These are phyloP conservation scores for Agrilus mali DNA, from an alignment of 2,888 invertebrate genomes.

Conservation along the genomic window DNA sequence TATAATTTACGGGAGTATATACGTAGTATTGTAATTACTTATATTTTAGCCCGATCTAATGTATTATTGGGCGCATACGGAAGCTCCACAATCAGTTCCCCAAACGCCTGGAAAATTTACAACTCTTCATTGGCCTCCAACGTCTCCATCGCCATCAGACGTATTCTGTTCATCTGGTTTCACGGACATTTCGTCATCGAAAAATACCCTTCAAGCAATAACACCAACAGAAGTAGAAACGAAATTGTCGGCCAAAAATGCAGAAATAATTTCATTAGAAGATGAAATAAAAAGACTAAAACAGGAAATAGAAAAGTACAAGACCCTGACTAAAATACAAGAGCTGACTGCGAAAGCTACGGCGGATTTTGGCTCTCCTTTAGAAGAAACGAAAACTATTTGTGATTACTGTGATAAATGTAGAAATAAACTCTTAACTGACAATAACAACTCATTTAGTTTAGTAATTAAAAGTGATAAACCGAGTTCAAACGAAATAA, in stretches of 20 bases:
- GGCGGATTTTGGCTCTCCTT: conserved; percentile 38
- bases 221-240: conserved; percentile 11
- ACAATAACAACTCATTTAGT: too few species aligned
- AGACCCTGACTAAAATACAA: conserved; percentile 44
- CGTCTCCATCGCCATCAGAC: conserved; percentile 23
- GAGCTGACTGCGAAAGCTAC: conserved; percentile 40
- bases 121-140: conserved; percentile 61
- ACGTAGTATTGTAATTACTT: not conserved
- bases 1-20: too few species aligned
- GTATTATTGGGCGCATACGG: conserved; percentile 84
- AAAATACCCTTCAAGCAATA: conserved; percentile 14
- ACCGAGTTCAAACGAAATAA: too few species aligned
- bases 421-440: conserved; percentile 9
- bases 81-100: conserved; percentile 51
- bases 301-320: conserved; percentile 45
- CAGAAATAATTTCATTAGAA: conserved; percentile 28
- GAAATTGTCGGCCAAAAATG: conserved; percentile 24
- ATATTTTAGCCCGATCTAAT: conserved; percentile 66
- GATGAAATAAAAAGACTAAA: conserved; percentile 41
- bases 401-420: conserved; percentile 23
- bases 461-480: too few species aligned
- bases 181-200: conserved; percentile 18
- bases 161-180: conserved; percentile 15
- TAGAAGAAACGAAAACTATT: conserved; percentile 22
- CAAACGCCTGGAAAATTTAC: conserved; percentile 64